A percentile compares a stretch with the other conserved stretches of the same genome.
Conservation (phyloP, 2,888 invertebrate species). For the Drosophila picticornis region DNA sequence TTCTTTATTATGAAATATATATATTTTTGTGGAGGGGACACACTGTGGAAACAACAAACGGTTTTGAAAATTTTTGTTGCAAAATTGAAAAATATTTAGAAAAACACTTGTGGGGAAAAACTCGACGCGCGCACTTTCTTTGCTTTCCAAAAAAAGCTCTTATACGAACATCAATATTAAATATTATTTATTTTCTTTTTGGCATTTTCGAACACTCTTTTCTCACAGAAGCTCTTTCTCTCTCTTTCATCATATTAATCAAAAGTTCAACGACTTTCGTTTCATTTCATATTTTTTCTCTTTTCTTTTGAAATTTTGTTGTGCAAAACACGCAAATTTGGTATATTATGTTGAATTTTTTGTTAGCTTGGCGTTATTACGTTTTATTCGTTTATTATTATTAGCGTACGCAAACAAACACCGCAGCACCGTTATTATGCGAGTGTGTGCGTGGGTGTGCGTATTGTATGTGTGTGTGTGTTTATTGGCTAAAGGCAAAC, state of each 20-base stretch:
- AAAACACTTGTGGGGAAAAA: constrained; percentile 78
- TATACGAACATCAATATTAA: constrained; percentile 28
- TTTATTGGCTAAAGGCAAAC: constrained; percentile 24
- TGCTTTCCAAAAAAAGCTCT: constrained; percentile 37
- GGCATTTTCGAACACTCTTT: constrained; percentile 76
- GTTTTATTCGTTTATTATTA: constrained; percentile 26
- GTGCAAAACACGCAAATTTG: constrained; percentile 42
- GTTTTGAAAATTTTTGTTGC: constrained; percentile 65
- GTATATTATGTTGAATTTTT: constrained; percentile 2
- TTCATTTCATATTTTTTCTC: constrained; percentile 32
- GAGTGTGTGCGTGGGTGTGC: background rate
- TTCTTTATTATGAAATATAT: constrained; percentile 12
- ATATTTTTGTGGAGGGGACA: constrained; percentile 21
- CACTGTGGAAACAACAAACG: constrained; percentile 67
- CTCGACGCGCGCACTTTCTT: constrained; percentile 73
- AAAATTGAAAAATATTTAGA: constrained; percentile 75
- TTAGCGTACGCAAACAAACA: constrained; percentile 33
- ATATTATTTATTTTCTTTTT: constrained; percentile 29
- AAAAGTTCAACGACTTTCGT: constrained; percentile 69
- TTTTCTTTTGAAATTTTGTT: constrained; percentile 34
- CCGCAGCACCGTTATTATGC: constrained; percentile 4
- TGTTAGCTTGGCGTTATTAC: constrained; percentile 5
- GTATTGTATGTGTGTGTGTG: background rate
- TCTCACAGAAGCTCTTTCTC: constrained; percentile 25
- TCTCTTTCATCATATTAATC: constrained; percentile 25